A percentile compares a stretch with the other conserved stretches of the same genome.
phyloP scores from a whole-genome alignment of 2,113 vertebrate genomes.

The Alethe diademata region DNA sequence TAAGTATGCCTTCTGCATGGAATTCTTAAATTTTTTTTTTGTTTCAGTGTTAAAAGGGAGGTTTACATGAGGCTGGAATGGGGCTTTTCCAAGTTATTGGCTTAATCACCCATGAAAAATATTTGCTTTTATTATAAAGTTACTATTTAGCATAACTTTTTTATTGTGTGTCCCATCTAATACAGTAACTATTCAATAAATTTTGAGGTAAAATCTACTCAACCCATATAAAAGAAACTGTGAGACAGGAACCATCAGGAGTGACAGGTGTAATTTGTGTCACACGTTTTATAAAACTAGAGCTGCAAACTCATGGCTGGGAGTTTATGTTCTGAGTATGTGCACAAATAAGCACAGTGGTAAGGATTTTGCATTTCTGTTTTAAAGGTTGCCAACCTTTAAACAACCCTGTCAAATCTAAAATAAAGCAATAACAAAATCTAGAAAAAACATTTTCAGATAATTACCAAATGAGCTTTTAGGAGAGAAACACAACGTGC shows the following conservation, averaged over 20 bases:
- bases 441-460: not conserved
- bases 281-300: not conserved
- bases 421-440: not conserved
- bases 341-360: not conserved
- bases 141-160: not conserved
- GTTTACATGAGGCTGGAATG: not conserved
- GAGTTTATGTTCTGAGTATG: not conserved
- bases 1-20: not conserved
- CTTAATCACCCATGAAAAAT: not conserved
- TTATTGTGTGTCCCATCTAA: not conserved
- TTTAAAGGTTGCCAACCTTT: not conserved
- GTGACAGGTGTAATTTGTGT: not conserved
- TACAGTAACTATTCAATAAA: not conserved
- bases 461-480: not conserved
- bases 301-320: not conserved
- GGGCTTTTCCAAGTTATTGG: not conserved
- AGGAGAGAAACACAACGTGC: not conserved
- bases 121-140: not conserved
- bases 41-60: not conserved
- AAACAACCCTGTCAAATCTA: not conserved
- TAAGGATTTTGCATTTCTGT: not conserved
- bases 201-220: not conserved
- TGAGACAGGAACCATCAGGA: too few species aligned
- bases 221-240: too few species aligned
- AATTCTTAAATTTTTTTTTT: not conserved